Evolutionary conservation across 2,888 invertebrate genomes (phyloP), one percentile per base, ranked within the genome.

Genomic region (Andrena hattorfiana): DNA sequence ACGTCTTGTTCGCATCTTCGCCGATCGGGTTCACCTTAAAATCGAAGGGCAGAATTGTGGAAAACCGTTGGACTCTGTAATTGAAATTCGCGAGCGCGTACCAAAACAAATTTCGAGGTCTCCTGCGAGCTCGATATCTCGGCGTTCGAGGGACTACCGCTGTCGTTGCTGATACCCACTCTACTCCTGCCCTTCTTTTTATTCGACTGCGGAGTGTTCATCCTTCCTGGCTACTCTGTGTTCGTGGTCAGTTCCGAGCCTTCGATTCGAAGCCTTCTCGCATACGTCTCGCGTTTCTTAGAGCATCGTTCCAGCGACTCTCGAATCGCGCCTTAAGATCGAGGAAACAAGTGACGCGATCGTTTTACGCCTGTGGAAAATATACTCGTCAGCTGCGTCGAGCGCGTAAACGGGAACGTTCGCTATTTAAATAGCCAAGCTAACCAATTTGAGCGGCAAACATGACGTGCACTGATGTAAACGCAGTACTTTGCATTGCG

Each of bases 1-100:
- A 90, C 10, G 94, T 92, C 77, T 96, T 93, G 74, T 89, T 92
- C 35, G 87, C 76, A 73, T 94, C 94, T 56, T 93, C 93, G 0
- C 92, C 92, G 42, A 90, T 87, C 3, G 92, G 91, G 62, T 87
- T 89, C 28, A 93, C 90, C 93, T 93, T 49, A n/a, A 66, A 74
- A 49, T 8, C 28, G 49, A 64, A 62, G 35, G 20, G 26, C 3
- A 42, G 48, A 72, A 60, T 59, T 4, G 48, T 54, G 54, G 13
- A 2, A 16, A 59, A 59, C 8, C 5, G 6, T 28, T 28, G 10
- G 5, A 2, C 28, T 6, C 0, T 30, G 1, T 56, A 20, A n/a
- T 59, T 30, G 26, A 2, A 51, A 4, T 35, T 20, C 10, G 49
- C 3, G n/a, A 26, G 68, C 69, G 76, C 86, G 70, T 89, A 94